These are phyloP conservation scores for Heterotis niloticus DNA, from an alignment of 2,113 vertebrate genomes.

Conservation along the genomic window DNA sequence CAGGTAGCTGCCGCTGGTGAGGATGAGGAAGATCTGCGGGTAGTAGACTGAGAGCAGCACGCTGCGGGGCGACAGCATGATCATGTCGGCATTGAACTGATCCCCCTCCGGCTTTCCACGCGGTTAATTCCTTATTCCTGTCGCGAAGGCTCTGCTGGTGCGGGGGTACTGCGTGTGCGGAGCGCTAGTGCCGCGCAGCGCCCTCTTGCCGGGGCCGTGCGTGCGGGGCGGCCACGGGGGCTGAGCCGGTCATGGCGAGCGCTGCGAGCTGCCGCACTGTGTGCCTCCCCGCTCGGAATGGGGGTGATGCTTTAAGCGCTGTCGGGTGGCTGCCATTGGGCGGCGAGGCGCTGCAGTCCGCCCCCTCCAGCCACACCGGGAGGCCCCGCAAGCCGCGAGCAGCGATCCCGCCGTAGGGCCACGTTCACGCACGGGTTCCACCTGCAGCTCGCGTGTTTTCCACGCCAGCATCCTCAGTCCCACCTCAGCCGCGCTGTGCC, in stretches of 20 bases:
- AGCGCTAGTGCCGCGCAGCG: conserved; percentile 66
- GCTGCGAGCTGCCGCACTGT: conserved; percentile 70
- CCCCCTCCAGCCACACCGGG: conserved; percentile 71
- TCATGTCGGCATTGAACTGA: conserved; percentile 81
- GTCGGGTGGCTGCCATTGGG: conserved; percentile 84
- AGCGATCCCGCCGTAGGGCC: conserved; percentile 39
- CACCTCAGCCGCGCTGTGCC: too few relatives aligned
- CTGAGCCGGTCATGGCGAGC: conserved; percentile 78
- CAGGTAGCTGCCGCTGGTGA: conserved; percentile 95
- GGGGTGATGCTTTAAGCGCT: conserved; percentile 76
- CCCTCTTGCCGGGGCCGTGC: conserved; percentile 67
- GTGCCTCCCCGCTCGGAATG: conserved; percentile 68
- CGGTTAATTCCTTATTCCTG: conserved; percentile 58
- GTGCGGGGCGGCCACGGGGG: conserved; percentile 61
- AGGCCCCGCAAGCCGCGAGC: conserved; percentile 58
- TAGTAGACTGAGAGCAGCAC: conserved; percentile 93
- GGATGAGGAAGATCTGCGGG: conserved; percentile 95
- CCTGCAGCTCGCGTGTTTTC: too few relatives aligned
- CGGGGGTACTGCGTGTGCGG: not conserved
- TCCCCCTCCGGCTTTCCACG: conserved; percentile 45
- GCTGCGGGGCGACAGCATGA: conserved; percentile 87
- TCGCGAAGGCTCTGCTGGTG: conserved; percentile 28
- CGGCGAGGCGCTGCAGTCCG: conserved; percentile 74
- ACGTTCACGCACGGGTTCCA: conserved; percentile 44
- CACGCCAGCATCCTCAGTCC: too few relatives aligned